A percentile compares a stretch with the other conserved stretches of the same genome.
Evolutionary conservation across 2,888 invertebrate genomes (phyloP).

Genomic region (Allygus modestus): DNA sequence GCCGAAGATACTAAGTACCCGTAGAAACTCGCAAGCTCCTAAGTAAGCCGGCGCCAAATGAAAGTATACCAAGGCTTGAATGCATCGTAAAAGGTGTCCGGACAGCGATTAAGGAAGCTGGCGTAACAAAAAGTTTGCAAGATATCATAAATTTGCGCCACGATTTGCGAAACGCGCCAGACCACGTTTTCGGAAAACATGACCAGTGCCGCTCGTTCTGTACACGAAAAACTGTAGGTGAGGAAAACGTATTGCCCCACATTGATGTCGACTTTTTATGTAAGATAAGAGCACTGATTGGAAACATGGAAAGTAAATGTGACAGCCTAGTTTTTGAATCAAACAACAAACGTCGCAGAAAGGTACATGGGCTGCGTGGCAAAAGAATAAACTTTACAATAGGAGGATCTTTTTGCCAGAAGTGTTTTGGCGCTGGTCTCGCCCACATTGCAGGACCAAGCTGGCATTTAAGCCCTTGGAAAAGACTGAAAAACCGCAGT

Average conservation of each 20-base stretch:
- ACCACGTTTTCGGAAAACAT: neutral
- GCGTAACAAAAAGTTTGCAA: neutral
- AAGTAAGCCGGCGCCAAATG: neutral
- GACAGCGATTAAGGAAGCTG: slow-evolving; percentile 31
- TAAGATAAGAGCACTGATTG: neutral
- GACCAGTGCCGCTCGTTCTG: no score
- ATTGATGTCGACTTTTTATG: neutral
- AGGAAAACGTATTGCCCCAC: no score
- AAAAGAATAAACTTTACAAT: slow-evolving; percentile 71
- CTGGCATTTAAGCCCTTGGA: no score
- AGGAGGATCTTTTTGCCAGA: no score
- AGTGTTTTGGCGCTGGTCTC: no score
- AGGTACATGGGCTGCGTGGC: no score
- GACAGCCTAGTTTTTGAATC: neutral
- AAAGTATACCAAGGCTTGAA: neutral
- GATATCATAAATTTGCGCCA: neutral
- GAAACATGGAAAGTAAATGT: neutral
- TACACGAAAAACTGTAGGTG: neutral
- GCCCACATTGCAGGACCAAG: no score
- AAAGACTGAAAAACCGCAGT: slow-evolving; percentile 62
- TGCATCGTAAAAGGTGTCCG: no score
- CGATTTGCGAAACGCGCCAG: neutral
- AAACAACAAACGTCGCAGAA: neutral
- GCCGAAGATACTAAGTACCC: no score
- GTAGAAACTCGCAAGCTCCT: slow-evolving; percentile 11